Evolutionary conservation across 1,140 invertebrate genomes (phyloP).

Genomic region (Zophobas atratus): DNA sequence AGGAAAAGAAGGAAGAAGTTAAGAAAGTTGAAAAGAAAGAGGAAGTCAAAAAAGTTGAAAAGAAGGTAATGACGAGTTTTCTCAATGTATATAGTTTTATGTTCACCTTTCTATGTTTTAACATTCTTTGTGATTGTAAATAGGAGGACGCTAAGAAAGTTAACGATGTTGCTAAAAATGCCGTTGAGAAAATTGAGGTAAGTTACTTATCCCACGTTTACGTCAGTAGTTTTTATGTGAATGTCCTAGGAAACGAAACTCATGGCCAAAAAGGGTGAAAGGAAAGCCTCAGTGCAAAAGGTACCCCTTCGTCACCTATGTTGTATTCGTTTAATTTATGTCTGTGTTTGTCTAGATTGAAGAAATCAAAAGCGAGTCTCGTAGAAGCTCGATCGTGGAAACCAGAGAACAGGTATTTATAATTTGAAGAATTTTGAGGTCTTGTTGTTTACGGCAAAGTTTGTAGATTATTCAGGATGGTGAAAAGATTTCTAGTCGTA

Average conservation of each 20-base stretch:
- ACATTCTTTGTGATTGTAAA: conserved; percentile 50
- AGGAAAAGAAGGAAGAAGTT: conserved; percentile 67
- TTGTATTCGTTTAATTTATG: conserved; percentile 43
- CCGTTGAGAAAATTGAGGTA: conserved; percentile 65
- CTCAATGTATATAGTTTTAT: conserved; percentile 47
- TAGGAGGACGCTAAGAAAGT: conserved; percentile 70
- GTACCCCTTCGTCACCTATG: conserved; percentile 46
- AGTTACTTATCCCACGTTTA: conserved; percentile 41
- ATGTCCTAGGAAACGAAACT: conserved; percentile 58
- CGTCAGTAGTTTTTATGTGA: conserved; percentile 14
- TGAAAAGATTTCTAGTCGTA: conserved; percentile 62
- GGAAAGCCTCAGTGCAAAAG: conserved; percentile 60
- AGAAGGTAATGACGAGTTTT: conserved; percentile 52
- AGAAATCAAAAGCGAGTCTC: conserved; percentile 75
- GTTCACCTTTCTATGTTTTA: conserved; percentile 35
- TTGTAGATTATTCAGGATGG: conserved; percentile 64
- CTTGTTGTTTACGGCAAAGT: conserved; percentile 19
- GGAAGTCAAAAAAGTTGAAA: conserved; percentile 68
- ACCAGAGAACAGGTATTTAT: conserved; percentile 64
- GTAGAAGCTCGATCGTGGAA: conserved; percentile 76
- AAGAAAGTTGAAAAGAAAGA: conserved; percentile 70
- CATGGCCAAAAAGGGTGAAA: conserved; percentile 57
- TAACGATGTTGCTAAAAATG: conserved; percentile 69
- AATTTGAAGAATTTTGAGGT: conserved; percentile 28
- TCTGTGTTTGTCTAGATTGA: conserved; percentile 65